Evolutionary conservation across 1,140 invertebrate genomes (phyloP).

Genomic region (Myzus persicae): DNA sequence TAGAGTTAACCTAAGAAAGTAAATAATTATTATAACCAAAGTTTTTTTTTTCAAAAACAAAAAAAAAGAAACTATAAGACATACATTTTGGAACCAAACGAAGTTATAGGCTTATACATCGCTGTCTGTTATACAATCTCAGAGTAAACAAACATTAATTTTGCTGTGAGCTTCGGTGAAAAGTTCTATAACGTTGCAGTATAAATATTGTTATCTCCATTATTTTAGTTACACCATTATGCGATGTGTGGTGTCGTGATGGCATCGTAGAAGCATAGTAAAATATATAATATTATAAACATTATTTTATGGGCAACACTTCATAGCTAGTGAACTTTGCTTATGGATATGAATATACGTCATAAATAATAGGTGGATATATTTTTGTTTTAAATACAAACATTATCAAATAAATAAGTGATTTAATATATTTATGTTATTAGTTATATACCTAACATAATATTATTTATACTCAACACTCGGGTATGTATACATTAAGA

Average conservation of each 20-base stretch:
- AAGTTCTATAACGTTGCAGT: neutral
- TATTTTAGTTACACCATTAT: neutral
- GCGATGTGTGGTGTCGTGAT: neutral
- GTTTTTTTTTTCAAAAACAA: neutral
- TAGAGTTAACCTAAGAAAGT: no score
- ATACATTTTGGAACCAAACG: neutral
- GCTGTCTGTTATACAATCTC: neutral
- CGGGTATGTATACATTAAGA: neutral
- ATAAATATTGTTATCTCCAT: constrained; percentile 17
- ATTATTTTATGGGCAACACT: neutral
- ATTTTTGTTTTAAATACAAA: constrained; percentile 22
- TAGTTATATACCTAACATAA: neutral
- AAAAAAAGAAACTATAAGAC: neutral
- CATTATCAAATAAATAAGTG: neutral
- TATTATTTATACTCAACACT: neutral
- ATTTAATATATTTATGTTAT: no score
- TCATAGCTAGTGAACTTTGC: neutral
- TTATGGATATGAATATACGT: neutral
- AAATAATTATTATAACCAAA: no score
- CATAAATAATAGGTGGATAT: neutral
- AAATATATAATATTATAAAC: neutral
- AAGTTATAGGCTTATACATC: neutral
- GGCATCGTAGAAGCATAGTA: neutral
- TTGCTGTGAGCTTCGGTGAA: neutral
- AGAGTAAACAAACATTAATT: neutral